Evolutionary conservation across 2,113 vertebrate genomes (phyloP).

Genomic region (Charadrius vociferus): DNA sequence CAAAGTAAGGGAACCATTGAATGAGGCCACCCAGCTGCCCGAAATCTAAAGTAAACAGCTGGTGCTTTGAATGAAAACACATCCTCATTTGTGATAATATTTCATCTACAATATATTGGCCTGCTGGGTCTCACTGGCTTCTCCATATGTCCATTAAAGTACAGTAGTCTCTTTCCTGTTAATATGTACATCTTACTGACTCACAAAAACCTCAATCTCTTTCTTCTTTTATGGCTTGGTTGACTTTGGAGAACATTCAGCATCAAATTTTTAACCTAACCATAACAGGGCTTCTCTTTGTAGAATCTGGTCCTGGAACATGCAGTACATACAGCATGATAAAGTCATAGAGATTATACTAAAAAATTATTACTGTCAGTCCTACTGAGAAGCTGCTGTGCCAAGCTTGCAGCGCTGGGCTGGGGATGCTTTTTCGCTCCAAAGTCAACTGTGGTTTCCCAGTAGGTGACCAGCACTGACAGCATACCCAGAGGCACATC

Average conservation of each 20-base stretch:
- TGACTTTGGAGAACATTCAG: constrained; percentile 50
- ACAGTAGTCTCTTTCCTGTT: constrained; percentile 39
- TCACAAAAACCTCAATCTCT: constrained; percentile 6
- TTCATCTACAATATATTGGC: constrained; percentile 16
- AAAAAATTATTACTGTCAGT: background rate
- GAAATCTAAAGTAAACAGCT: constrained; percentile 29
- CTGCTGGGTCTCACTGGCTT: constrained; percentile 17
- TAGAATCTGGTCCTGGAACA: background rate
- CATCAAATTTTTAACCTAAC: constrained; percentile 17
- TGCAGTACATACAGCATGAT: background rate
- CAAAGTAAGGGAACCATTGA: constrained; percentile 21
- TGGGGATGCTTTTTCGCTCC: background rate
- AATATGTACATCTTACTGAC: background rate
- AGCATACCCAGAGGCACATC: background rate
- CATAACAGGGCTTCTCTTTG: background rate
- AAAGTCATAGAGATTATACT: background rate
- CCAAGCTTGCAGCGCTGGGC: background rate
- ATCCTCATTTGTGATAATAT: constrained; percentile 58
- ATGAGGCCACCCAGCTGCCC: constrained; percentile 43
- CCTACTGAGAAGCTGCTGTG: background rate
- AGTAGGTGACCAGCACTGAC: background rate
- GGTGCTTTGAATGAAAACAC: constrained; percentile 64
- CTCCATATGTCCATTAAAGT: background rate
- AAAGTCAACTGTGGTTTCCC: background rate
- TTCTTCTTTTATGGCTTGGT: constrained; percentile 28